Base-by-base conservation (phyloP, 2,113 vertebrate genomes). In the Brachirus orientalis region DNA sequence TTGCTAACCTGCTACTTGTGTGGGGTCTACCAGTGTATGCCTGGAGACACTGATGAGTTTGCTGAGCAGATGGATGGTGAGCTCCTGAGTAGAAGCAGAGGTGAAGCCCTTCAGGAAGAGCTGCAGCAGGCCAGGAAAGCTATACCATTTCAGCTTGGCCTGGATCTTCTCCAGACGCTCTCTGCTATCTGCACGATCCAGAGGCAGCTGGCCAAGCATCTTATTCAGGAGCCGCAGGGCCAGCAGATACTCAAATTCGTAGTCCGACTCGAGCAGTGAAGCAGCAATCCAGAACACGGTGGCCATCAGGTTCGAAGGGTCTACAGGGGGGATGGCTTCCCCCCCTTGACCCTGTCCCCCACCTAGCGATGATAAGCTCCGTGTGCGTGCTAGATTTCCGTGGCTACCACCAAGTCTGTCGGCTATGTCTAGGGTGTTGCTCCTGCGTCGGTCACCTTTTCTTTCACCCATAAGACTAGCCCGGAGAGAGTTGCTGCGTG, bases 101-200 rank as follows among this genome's bases (percentile, higher is more conserved):
- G 98, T 99, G 92, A 99, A 99, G 63, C 98, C 98, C 90, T 99
- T 99, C 1, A 99, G 91, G 89, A 99, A 98, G 72, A 99, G 96
- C 80, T 98, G 96, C 72, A 98, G 95, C 81, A 99, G 94, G 20
- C 98, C 98, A 11, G 98, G 98, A 66, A 97, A 99, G 76, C 94
- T 98, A 86, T 91, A 96, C 98, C 98, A 99, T 63, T 96, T 97
- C 67, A 99, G 77, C 87, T 99, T 96, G 85, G 86, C 92, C 82
- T 96, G 96, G 18, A 99, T 94, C 0, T 84, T 94, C 88, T 99
- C 96, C 79, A 99, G 94, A 79, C 95, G 95, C 64, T 98, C 95
- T 40, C 97, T 85, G 90, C 96, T 98, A 85, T 99, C 97, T 0
- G 87, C 91, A 16, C 94, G 95, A 75, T 99, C 98, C 93, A 99